Conservation (phyloP, 2,888 invertebrate species). For the Epiblema foenella region DNA sequence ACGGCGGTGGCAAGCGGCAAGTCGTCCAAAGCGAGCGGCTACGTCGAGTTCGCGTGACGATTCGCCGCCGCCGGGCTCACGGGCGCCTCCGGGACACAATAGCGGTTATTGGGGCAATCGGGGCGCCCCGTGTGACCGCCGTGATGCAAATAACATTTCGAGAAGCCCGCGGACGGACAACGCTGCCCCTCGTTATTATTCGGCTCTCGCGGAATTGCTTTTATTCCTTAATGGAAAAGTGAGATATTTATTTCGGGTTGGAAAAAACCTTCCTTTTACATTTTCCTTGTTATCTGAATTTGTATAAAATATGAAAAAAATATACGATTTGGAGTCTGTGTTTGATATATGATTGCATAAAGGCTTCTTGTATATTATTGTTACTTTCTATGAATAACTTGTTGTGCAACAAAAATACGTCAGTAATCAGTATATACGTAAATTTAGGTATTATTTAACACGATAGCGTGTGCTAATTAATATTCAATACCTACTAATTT, state of each 20-base stretch:
- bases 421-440: not conserved
- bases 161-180: conserved; percentile 76
- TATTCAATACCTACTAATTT: too few species aligned
- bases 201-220: conserved; percentile 82
- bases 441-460: not conserved
- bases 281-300: conserved; percentile 68
- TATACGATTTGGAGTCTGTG: conserved; percentile 59
- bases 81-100: conserved; percentile 62
- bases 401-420: not conserved
- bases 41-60: conserved; percentile 46
- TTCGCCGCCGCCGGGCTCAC: conserved; percentile 19
- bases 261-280: conserved; percentile 67
- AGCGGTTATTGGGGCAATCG: conserved; percentile 80
- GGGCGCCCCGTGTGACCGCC: conserved; percentile 64
- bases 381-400: not conserved
- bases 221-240: conserved; percentile 83
- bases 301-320: conserved; percentile 58
- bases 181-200: conserved; percentile 83
- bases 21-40: conserved; percentile 43
- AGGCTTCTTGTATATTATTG: conserved; percentile 41
- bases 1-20: conserved; percentile 46
- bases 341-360: conserved; percentile 57
- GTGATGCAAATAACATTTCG: conserved; percentile 81
- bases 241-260: conserved; percentile 80
- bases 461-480: too few species aligned